phyloP scores from a whole-genome alignment of 2,113 vertebrate genomes.

The Syrmaticus mikado region DNA sequence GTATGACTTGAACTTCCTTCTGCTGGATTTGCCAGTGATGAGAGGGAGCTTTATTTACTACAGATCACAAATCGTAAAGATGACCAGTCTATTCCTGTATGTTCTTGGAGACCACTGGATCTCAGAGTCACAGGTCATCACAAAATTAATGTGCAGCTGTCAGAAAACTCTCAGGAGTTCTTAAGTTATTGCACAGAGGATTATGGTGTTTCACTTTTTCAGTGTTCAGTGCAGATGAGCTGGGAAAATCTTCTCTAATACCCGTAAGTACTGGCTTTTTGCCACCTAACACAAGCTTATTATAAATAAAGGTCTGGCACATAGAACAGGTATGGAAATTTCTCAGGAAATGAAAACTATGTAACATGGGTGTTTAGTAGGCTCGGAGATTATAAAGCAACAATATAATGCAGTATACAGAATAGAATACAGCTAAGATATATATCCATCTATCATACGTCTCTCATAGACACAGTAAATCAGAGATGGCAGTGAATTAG shows the following conservation, averaged over 20 bases:
- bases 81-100: background rate
- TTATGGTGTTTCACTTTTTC: background rate
- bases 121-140: background rate
- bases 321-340: background rate
- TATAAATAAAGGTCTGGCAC: background rate
- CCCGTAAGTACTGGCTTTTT: background rate
- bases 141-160: background rate
- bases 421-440: background rate
- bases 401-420: background rate
- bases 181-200: background rate
- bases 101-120: background rate
- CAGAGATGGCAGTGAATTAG: background rate
- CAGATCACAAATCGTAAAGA: background rate
- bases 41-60: background rate
- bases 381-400: background rate
- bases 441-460: background rate
- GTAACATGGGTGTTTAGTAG: background rate
- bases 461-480: background rate
- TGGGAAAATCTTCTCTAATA: conserved; percentile 11
- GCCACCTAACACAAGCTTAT: background rate
- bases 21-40: background rate
- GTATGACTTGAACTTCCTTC: background rate
- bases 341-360: background rate
- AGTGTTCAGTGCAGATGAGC: background rate
- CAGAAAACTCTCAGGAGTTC: background rate